phyloP scores from a whole-genome alignment of 2,888 invertebrate species.

The Zele albiditarsus region DNA sequence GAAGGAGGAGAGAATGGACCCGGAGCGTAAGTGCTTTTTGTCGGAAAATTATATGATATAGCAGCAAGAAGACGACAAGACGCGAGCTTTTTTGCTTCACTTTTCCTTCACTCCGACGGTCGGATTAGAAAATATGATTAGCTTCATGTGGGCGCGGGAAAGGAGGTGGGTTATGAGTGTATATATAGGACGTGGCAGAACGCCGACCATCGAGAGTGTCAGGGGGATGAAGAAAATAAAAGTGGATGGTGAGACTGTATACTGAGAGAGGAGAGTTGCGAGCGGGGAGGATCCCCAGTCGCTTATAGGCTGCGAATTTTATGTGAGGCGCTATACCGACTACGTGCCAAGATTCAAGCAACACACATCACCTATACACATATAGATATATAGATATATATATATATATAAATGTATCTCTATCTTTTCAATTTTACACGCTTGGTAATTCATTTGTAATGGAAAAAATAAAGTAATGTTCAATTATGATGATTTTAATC shows the following conservation, averaged over 20 bases:
- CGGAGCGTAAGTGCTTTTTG: constrained; percentile 70
- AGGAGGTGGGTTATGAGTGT: constrained; percentile 57
- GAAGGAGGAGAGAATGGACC: constrained; percentile 44
- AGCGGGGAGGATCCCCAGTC: constrained; percentile 43
- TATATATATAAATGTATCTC: too few species aligned
- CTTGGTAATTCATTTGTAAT: too few species aligned
- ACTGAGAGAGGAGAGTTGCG: constrained; percentile 42
- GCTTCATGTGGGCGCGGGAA: constrained; percentile 57
- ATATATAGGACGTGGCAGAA: constrained; percentile 46
- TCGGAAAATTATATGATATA: constrained; percentile 71
- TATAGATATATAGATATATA: too few species aligned
- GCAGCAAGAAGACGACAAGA: constrained; percentile 55
- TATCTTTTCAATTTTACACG: too few species aligned
- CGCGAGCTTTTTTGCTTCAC: constrained; percentile 55
- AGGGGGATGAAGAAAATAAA: constrained; percentile 43
- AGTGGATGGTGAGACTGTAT: constrained; percentile 39
- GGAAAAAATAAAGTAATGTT: too few species aligned
- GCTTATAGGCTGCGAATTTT: constrained; percentile 59
- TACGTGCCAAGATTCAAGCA: constrained; percentile 54
- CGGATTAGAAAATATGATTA: constrained; percentile 72
- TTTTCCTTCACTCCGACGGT: constrained; percentile 55
- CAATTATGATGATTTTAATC: too few species aligned
- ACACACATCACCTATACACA: too few species aligned
- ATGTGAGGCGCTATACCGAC: constrained; percentile 60
- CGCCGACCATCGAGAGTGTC: constrained; percentile 41